Conservation (phyloP, 2,113 vertebrate genomes). For the Nothobranchius kuhntae region DNA sequence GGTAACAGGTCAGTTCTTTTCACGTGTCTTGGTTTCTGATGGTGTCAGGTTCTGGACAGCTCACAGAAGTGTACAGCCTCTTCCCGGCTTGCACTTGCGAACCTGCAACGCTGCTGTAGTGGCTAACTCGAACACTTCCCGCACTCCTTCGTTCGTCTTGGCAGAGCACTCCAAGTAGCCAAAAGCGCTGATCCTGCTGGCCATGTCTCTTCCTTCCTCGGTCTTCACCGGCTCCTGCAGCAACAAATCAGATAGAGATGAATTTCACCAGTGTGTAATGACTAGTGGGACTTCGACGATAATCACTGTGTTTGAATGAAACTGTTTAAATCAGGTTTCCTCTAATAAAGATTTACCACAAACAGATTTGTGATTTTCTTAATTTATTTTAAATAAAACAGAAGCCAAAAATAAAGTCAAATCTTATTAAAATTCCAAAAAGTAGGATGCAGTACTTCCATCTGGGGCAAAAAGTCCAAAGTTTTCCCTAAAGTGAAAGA, state of each 20-base stretch:
- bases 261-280: not conserved
- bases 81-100: constrained; percentile 90
- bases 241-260: constrained; percentile 8
- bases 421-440: too few species aligned
- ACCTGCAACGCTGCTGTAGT: constrained; percentile 95
- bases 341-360: too few species aligned
- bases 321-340: too few species aligned
- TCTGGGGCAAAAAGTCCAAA: too few species aligned
- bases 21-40: constrained; percentile 22
- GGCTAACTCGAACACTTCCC: constrained; percentile 98
- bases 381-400: too few species aligned
- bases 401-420: too few species aligned
- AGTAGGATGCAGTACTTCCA: too few species aligned
- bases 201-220: constrained; percentile 95
- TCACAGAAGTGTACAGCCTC: constrained; percentile 89
- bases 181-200: constrained; percentile 90
- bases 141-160: constrained; percentile 97
- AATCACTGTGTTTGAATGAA: too few species aligned
- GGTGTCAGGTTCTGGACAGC: constrained; percentile 19
- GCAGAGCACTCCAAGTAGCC: constrained; percentile 97
- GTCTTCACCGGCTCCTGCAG: constrained; percentile 90
- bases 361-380: too few species aligned
- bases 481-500: too few species aligned
- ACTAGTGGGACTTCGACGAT: too few species aligned
- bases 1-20: constrained; percentile 68